Conservation (phyloP, 2,113 vertebrate species). For the Meleagris gallopavo region DNA sequence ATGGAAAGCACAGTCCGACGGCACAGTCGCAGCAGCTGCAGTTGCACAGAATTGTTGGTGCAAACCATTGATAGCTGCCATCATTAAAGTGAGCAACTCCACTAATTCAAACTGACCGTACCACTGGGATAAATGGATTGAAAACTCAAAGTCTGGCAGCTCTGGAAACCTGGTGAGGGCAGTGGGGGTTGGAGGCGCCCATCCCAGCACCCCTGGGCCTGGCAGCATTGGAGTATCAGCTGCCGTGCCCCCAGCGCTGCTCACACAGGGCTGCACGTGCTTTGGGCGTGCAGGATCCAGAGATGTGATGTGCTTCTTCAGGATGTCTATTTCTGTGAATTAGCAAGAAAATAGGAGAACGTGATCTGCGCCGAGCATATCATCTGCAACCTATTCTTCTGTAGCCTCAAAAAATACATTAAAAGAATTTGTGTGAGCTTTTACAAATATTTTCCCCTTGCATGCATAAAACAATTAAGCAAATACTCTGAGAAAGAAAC, state of each 20-base stretch:
- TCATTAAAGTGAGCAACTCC: too few relatives aligned
- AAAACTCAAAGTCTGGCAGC: too few relatives aligned
- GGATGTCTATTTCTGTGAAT: fast-evolving
- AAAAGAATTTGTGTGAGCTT: neutral
- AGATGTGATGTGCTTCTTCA: neutral
- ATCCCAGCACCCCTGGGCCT: neutral
- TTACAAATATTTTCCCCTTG: neutral
- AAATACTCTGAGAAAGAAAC: neutral
- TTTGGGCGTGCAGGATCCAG: fast-evolving
- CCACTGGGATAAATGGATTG: too few relatives aligned
- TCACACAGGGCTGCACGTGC: fast-evolving
- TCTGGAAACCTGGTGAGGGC: too few relatives aligned
- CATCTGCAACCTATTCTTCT: neutral
- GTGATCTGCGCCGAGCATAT: neutral
- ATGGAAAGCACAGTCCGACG: too few relatives aligned
- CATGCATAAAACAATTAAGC: neutral
- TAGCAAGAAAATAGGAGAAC: fast-evolving
- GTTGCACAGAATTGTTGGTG: too few relatives aligned
- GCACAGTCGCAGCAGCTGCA: too few relatives aligned
- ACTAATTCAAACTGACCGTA: too few relatives aligned
- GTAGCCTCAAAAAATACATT: neutral
- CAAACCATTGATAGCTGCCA: too few relatives aligned
- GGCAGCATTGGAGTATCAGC: neutral
- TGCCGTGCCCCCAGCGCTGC: fast-evolving
- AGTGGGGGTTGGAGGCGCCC: too few relatives aligned